phyloP scores from a whole-genome alignment of 2,888 invertebrate genomes.

The Trichacis sp. region DNA sequence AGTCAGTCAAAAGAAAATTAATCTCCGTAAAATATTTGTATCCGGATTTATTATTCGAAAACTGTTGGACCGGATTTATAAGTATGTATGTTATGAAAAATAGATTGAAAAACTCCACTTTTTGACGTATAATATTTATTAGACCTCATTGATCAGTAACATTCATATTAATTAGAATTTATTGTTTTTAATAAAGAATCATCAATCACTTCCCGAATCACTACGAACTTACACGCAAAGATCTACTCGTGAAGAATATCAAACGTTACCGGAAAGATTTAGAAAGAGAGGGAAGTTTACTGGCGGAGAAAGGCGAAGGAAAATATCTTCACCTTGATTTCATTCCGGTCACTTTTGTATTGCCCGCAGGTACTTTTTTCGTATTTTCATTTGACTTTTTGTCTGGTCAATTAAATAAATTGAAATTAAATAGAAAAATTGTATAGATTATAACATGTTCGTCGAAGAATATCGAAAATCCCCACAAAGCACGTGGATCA shows the following conservation, averaged over 20 bases:
- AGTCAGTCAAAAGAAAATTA: too few species aligned
- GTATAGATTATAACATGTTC: conserved; percentile 95
- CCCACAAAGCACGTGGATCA: conserved; percentile 96
- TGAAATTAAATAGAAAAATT: too few species aligned
- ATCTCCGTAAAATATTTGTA: too few species aligned
- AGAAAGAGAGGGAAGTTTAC: conserved; percentile 87
- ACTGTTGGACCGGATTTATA: too few species aligned
- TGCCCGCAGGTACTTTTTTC: conserved; percentile 86
- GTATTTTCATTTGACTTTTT: too few species aligned
- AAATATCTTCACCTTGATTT: conserved; percentile 89
- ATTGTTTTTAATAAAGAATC: conserved; percentile 71
- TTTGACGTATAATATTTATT: too few species aligned
- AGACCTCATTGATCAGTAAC: too few species aligned
- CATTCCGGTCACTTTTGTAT: conserved; percentile 91
- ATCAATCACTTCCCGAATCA: conserved; percentile 98
- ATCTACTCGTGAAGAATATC: conserved; percentile 95
- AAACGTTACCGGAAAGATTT: conserved; percentile 93
- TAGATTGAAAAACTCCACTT: too few species aligned
- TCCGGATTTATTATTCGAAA: too few species aligned
- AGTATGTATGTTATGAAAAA: too few species aligned
- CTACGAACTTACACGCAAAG: conserved; percentile 94
- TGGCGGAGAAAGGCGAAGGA: conserved; percentile 86
- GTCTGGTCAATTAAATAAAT: too few species aligned
- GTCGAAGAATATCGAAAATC: conserved; percentile 95
- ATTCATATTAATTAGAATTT: too few species aligned